Percentiles rank a stretch among this genome's conserved stretches.
phyloP scores from a whole-genome alignment of 1,140 invertebrate genomes.

The Belonocnema kinseyi region DNA sequence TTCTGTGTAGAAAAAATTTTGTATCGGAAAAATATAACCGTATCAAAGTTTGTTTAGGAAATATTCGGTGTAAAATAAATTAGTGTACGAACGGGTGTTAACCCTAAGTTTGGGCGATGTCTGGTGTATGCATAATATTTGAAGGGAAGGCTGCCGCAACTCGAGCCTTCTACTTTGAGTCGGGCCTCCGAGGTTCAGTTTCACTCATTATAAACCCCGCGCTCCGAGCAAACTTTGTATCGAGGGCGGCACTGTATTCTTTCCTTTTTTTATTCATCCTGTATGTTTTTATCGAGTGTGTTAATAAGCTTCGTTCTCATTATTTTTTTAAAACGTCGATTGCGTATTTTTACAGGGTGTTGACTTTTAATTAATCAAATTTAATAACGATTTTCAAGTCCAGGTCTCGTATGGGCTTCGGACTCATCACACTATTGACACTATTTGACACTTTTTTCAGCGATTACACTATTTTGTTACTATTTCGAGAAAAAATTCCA shows the following conservation, averaged over 20 bases:
- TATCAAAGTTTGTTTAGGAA: too few species aligned
- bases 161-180: conserved; percentile 23
- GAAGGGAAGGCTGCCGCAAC: conserved; percentile 6
- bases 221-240: conserved; percentile 9
- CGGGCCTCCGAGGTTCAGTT: neutral
- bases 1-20: too few species aligned
- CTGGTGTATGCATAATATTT: conserved; percentile 7
- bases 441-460: too few species aligned
- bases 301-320: conserved; percentile 18
- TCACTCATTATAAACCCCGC: conserved; percentile 13
- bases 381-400: neutral
- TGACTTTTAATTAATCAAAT: conserved; percentile 12
- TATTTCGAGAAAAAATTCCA: too few species aligned
- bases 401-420: too few species aligned
- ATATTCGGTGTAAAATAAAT: too few species aligned
- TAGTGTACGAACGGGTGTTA: too few species aligned
- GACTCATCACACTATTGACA: too few species aligned
- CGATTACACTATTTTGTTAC: too few species aligned
- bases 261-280: neutral
- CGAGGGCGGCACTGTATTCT: conserved; percentile 5
- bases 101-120: conserved; percentile 55
- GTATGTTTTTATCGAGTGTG: neutral
- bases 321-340: neutral
- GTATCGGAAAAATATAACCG: too few species aligned
- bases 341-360: neutral